Percentiles rank a stretch among this genome's conserved stretches.
These are phyloP conservation scores for Tapirus terrestris DNA, from an alignment of 2,113 vertebrate species.

Conservation along the genomic window DNA sequence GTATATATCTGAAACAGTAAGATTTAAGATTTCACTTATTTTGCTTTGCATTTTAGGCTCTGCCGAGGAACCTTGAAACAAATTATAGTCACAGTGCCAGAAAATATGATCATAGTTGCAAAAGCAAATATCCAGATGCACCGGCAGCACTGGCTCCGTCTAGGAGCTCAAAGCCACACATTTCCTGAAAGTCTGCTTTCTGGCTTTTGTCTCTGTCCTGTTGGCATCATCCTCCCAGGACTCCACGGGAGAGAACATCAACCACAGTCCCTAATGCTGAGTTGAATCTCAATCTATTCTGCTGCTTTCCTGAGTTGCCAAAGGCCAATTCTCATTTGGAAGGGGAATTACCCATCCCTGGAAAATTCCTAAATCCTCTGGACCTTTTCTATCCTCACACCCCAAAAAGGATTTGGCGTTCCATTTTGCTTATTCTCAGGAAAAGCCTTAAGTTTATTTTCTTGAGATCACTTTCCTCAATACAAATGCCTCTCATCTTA, in stretches of 20 bases:
- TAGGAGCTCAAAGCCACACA: too few relatives aligned
- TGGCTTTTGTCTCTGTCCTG: background rate
- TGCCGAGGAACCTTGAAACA: background rate
- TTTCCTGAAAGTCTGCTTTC: background rate
- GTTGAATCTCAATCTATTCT: background rate
- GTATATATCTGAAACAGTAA: background rate
- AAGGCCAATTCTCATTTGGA: background rate
- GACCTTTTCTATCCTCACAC: background rate
- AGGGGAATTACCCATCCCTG: background rate
- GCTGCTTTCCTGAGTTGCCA: background rate
- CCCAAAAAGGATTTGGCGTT: background rate
- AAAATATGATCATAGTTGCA: background rate
- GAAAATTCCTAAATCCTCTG: background rate
- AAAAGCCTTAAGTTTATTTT: background rate
- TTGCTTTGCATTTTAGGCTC: background rate
- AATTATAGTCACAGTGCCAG: background rate
- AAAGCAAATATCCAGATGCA: background rate
- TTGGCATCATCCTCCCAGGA: background rate
- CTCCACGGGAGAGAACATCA: background rate
- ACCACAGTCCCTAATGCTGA: background rate
- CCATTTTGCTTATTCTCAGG: background rate
- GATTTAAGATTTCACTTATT: background rate
- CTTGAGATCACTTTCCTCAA: background rate
- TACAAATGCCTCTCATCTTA: background rate
- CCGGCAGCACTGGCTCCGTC: background rate